phyloP scores from a whole-genome alignment of 2,888 invertebrate genomes.

The Ornithoptera priamus region DNA sequence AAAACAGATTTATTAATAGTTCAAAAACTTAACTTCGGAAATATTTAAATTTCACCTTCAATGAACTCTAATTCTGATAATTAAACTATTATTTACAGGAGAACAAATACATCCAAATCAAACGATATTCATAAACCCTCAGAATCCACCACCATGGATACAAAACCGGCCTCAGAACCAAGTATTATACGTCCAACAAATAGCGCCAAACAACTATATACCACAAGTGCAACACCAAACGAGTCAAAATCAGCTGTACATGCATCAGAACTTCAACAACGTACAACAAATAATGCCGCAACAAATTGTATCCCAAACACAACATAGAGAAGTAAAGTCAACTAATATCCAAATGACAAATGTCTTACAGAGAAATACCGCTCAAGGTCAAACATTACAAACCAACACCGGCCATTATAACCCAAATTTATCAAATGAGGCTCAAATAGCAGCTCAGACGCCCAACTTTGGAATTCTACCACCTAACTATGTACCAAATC shows the following conservation, averaged over 20 bases:
- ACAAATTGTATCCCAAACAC: conserved; percentile 37
- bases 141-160: conserved; percentile 72
- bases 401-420: conserved; percentile 1
- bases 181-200: conserved; percentile 65
- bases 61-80: not conserved
- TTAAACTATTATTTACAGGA: conserved; percentile 47
- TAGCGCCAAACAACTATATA: conserved; percentile 55
- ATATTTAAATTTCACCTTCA: not conserved
- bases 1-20: not conserved
- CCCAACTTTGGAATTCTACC: conserved; percentile 22
- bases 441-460: conserved; percentile 1
- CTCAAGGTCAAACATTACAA: conserved; percentile 23
- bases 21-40: not conserved
- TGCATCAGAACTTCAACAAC: conserved; percentile 53
- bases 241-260: conserved; percentile 61
- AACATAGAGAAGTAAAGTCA: conserved; percentile 36
- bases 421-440: conserved; percentile 15
- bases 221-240: conserved; percentile 55
- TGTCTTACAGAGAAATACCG: conserved; percentile 16
- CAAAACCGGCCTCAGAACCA: conserved; percentile 62
- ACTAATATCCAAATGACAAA: conserved; percentile 39
- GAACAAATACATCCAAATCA: conserved; percentile 65
- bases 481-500: conserved; percentile 26
- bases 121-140: conserved; percentile 62
- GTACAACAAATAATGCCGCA: conserved; percentile 58